Percentiles rank a stretch among this genome's conserved stretches.
phyloP scores from a whole-genome alignment of 92 coral and sea anemone genomes.

The Actinernus sp. region DNA sequence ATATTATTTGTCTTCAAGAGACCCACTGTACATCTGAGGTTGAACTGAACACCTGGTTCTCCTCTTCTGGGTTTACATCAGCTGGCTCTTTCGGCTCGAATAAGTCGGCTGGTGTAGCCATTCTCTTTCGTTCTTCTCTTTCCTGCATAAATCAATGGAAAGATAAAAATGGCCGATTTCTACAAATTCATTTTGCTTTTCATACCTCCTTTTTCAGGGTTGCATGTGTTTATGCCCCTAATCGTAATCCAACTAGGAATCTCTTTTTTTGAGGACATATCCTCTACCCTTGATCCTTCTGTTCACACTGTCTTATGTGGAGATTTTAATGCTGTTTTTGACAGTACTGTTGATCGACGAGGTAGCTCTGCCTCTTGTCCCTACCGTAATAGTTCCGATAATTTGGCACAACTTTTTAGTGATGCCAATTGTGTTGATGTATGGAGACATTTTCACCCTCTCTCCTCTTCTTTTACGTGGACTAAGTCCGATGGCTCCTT shows the following conservation, averaged over 20 bases:
- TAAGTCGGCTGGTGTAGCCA: slow-evolving; percentile 27
- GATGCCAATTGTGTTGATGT: slow-evolving; percentile 15
- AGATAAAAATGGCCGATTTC: slow-evolving; percentile 28
- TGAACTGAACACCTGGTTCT: slow-evolving; percentile 24
- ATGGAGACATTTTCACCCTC: slow-evolving; percentile 55
- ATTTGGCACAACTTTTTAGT: slow-evolving; percentile 1
- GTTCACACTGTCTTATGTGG: slow-evolving; percentile 33
- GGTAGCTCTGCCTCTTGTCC: slow-evolving; percentile 2
- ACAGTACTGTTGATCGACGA: slow-evolving; percentile 23
- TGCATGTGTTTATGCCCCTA: slow-evolving; percentile 54
- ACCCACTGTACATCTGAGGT: slow-evolving; percentile 1
- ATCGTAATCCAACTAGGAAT: slow-evolving; percentile 24
- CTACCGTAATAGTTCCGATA: slow-evolving; percentile 1
- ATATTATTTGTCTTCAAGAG: slow-evolving; percentile 44
- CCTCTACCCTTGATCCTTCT: background rate
- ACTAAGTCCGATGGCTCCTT: slow-evolving; percentile 14
- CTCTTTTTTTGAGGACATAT: slow-evolving; percentile 11
- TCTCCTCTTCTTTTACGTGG: slow-evolving; percentile 24
- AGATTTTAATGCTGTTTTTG: slow-evolving; percentile 61
- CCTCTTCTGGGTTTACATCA: background rate
- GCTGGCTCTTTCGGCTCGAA: slow-evolving; percentile 6
- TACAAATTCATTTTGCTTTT: background rate
- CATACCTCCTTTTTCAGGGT: background rate
- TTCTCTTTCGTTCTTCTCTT: slow-evolving; percentile 9
- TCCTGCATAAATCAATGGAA: background rate